Conservation (phyloP, 2,113 vertebrate genomes). For the Tauraco erythrolophus region DNA sequence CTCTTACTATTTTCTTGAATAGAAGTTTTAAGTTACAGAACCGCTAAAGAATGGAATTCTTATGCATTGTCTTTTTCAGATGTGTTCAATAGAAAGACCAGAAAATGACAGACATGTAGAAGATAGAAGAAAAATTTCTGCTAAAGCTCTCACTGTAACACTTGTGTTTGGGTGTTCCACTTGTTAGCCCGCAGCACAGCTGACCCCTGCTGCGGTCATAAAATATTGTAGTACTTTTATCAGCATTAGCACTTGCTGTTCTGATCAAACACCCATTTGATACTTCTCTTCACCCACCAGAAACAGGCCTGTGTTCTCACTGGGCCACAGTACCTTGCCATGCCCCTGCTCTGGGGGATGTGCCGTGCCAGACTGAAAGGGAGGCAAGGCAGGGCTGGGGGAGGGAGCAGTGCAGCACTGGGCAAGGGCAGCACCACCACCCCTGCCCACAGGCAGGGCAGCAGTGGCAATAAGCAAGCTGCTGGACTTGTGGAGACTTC, state of each 20-base stretch:
- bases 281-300: background rate
- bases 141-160: background rate
- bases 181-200: background rate
- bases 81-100: background rate
- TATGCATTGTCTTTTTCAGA: background rate
- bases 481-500: background rate
- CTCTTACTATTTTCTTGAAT: background rate
- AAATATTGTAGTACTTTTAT: background rate
- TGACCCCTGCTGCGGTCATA: rapidly evolving
- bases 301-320: background rate
- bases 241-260: background rate
- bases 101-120: background rate
- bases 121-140: background rate
- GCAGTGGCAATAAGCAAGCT: rapidly evolving
- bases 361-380: background rate
- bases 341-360: no score
- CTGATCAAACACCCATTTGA: background rate
- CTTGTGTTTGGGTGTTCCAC: background rate
- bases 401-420: background rate
- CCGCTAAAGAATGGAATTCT: background rate
- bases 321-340: background rate
- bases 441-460: background rate
- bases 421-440: background rate
- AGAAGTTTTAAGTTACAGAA: background rate
- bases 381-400: background rate